phyloP scores from a whole-genome alignment of 2,113 vertebrate species.

The Chrysochloris asiatica region DNA sequence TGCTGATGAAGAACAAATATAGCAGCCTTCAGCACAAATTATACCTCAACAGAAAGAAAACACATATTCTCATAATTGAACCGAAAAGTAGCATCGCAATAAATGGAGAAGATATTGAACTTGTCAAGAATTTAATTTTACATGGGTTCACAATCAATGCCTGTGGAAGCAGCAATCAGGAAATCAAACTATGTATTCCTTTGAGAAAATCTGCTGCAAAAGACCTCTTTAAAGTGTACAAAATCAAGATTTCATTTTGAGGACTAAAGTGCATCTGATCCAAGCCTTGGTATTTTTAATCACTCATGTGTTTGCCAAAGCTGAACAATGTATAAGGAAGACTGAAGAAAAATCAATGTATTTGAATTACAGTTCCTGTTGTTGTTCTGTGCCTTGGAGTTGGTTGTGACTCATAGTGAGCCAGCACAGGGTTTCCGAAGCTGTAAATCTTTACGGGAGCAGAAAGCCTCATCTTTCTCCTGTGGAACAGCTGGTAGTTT shows the following conservation, averaged over 20 bases:
- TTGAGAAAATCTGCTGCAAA: not conserved
- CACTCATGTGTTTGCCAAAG: not conserved
- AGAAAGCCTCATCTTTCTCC: no score
- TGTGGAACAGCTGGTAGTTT: no score
- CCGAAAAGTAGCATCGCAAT: not conserved
- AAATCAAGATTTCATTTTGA: not conserved
- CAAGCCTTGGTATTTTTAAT: not conserved
- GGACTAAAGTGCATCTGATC: not conserved
- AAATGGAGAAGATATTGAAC: not conserved
- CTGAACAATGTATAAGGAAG: not conserved
- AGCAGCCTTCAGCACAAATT: not conserved
- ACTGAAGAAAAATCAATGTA: not conserved
- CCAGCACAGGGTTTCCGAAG: no score
- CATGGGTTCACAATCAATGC: not conserved
- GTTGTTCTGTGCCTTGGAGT: no score
- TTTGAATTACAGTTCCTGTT: not conserved
- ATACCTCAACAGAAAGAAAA: not conserved
- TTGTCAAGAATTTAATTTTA: not conserved
- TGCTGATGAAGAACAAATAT: not conserved
- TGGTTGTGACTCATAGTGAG: no score
- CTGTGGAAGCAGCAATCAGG: not conserved
- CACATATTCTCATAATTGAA: not conserved
- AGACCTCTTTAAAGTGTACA: not conserved
- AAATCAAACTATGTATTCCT: not conserved
- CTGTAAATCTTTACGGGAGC: no score